These are phyloP conservation scores for Coenonympha arcania DNA, from an alignment of 2,888 invertebrate genomes.

Conservation along the genomic window DNA sequence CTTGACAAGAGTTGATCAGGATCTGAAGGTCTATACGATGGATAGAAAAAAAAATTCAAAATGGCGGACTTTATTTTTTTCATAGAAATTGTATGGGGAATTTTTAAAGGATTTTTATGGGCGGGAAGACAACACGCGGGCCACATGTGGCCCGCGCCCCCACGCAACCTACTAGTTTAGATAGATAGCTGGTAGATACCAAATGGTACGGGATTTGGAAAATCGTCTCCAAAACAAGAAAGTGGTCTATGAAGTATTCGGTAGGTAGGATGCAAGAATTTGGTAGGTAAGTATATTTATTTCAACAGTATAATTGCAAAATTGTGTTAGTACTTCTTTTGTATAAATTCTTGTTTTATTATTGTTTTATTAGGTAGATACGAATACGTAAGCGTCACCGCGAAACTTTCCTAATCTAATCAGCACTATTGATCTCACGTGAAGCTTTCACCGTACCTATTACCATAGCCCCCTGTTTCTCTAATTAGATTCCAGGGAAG, in stretches of 20 bases:
- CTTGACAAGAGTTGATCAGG: no score
- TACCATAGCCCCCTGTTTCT: neutral
- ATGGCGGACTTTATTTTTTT: no score
- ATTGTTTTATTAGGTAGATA: neutral
- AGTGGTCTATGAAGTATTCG: conserved; percentile 1
- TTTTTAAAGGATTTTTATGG: no score
- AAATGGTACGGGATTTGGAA: conserved; percentile 5
- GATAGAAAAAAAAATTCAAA: no score
- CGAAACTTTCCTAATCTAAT: conserved; percentile 2
- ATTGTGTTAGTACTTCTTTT: neutral
- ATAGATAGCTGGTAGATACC: no score
- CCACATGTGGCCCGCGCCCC: no score
- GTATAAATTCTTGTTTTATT: neutral
- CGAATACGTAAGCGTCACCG: no score
- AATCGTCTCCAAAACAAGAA: conserved; percentile 10
- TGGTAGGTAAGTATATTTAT: neutral
- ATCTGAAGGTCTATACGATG: no score
- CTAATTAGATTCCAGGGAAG: neutral
- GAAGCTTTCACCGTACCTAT: neutral
- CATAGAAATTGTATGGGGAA: no score
- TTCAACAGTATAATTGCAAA: neutral
- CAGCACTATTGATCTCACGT: neutral
- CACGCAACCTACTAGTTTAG: no score
- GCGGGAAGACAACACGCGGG: no score
- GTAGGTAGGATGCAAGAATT: neutral